A percentile compares a stretch with the other conserved stretches of the same genome.
These are phyloP conservation scores for Entomyzon cyanotis DNA, from an alignment of 2,113 vertebrate species.

Conservation along the genomic window DNA sequence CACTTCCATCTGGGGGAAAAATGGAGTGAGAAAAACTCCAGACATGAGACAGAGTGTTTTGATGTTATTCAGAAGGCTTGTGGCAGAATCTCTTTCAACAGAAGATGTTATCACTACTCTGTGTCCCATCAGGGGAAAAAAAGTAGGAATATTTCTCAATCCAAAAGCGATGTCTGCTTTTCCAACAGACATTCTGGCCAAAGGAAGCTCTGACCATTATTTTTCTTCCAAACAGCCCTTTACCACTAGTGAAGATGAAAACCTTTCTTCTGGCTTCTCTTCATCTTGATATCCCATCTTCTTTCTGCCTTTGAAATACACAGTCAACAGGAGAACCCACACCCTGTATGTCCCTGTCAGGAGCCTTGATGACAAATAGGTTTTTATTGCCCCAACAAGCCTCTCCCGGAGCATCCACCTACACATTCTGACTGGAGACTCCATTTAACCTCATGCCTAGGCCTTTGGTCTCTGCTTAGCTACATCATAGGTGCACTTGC, in stretches of 20 bases:
- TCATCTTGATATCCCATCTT: background rate
- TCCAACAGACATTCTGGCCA: background rate
- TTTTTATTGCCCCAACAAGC: background rate
- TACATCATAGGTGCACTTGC: background rate
- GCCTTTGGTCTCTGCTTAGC: background rate
- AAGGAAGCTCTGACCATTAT: background rate
- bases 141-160: background rate
- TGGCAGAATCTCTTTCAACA: background rate
- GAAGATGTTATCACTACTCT: background rate
- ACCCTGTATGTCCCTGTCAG: background rate
- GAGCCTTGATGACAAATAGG: background rate
- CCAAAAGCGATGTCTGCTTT: background rate
- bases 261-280: background rate
- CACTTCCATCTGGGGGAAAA: background rate
- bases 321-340: rapidly evolving
- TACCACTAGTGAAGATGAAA: background rate
- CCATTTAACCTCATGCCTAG: background rate
- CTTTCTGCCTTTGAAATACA: background rate
- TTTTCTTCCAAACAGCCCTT: background rate
- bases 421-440: background rate
- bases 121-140: background rate
- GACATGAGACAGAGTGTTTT: background rate
- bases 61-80: background rate
- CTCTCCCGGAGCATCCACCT: background rate
- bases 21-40: background rate